Base-by-base conservation (phyloP, 2,113 vertebrate genomes). In the Haemorhous mexicanus region DNA sequence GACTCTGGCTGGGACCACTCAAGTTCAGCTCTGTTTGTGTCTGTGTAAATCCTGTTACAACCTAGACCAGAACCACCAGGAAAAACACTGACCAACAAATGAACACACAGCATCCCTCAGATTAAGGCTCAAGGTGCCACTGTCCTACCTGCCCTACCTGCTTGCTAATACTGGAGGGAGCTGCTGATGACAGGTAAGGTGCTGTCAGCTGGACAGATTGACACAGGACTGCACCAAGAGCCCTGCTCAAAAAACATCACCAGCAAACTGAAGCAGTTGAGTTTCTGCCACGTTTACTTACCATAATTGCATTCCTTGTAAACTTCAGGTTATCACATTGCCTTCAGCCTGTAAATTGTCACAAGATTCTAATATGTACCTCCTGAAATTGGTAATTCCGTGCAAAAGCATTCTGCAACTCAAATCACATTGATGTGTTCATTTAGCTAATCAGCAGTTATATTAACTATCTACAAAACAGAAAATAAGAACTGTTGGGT, bases 381-480 rank as follows among this genome's bases (percentile, higher is more conserved):
- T 61, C 49, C 79, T 69, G 41, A 94, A 97, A 96, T 17, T 73
- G 89, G 72, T 53, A 87, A 69, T 94, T 96, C 75, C 83, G 64
- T 62, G 61, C 56, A 94, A 92, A 96, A 82, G 30, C 39, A 70
- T 66, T 90, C 93, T 70, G 63, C 58, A 89, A 11, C 37, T 88
- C 73, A 93, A 90, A 93, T 78, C 53, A 53, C 63, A 95, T 81
- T 67, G 64, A 46, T 61, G 46, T 76, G 68, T 52, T 89, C 50
- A 93, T 84, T 82, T 88, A 95, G 79, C 44, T 93, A 83, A 96
- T 96, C 89, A 82, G 80, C 50, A 94, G 46, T 78, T 88, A 66
- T 53, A 89, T 73, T 79, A 95, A 92, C 43, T 58, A 73, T 61
- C 47, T 43, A 73, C 28, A 87, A 46, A 87, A 79, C 7, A 62